Evolutionary conservation across 2,888 invertebrate genomes (phyloP).

Genomic region (Nasonovia ribisnigri): DNA sequence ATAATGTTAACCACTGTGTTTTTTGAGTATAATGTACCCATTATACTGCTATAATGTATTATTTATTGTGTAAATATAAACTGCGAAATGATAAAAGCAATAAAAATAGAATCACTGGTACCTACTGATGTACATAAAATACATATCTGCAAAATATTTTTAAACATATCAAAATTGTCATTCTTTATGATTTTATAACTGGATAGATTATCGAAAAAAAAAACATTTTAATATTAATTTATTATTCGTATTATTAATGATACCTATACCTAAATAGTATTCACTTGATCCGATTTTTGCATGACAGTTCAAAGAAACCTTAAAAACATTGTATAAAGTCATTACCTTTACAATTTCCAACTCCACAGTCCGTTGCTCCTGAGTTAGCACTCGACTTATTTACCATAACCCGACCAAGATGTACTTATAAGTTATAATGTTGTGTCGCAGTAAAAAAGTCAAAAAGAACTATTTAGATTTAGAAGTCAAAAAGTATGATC

Average conservation of each 20-base stretch:
- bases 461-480: too few relatives aligned
- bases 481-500: neutral
- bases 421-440: too few relatives aligned
- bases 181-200: neutral
- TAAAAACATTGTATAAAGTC: conserved; percentile 18
- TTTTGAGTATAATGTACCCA: neutral
- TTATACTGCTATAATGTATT: neutral
- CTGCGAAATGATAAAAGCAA: neutral
- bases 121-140: neutral
- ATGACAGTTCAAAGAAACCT: conserved; percentile 35
- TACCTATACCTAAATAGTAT: neutral
- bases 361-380: neutral
- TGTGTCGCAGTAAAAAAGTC: too few relatives aligned
- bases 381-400: neutral
- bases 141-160: neutral
- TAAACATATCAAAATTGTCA: neutral
- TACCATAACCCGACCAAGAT: neutral
- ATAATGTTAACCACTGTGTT: neutral
- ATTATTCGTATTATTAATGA: neutral
- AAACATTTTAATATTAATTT: neutral
- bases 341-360: neutral
- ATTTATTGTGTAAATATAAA: neutral
- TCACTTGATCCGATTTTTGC: conserved; percentile 14
- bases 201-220: neutral
- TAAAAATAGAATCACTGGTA: neutral